Base-by-base conservation (phyloP, 2,797 vertebrate species). In the Gastrophryne carolinensis region DNA sequence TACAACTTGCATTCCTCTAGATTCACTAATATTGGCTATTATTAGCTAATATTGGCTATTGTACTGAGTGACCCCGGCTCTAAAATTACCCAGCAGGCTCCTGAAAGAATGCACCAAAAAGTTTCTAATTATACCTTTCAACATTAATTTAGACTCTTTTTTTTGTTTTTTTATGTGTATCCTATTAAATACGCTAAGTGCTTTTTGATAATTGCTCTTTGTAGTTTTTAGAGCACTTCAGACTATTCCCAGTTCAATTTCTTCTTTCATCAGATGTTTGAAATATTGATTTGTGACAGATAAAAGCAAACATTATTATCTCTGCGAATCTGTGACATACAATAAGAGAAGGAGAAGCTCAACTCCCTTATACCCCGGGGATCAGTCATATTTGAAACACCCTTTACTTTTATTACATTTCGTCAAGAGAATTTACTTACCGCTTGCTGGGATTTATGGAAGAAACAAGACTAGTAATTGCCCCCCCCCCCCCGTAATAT, bases 131-230 rank as follows among this genome's bases (percentile, higher is more conserved):
- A 95, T 89, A 89, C 88, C 87, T 87, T 86, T 80, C 87, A 92
- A 94, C 94, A 92, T 96, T 96, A 94, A 95, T 96, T 96, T 93
- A 93, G 93, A 93, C 92, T 96, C 97, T 98, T 97, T 97, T 98
- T 96, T 95, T 95, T 95, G 94, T 96, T 96, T 97, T 98, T 97
- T 97, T 98, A 96, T 95, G 95, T 95, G 94, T 96, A 94, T 96
- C 95, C 95, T 96, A 98, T 98, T 97, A 98, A 95, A 93, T 92
- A 89, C 93, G 95, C 96, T 97, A 98, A 98, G 97, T 98, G 96
- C 95, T 96, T 98, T 98, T 98, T 99, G 96, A 98, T 98, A 98
- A 99, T 98, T 98, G 96, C 96, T 94, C 97, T 98, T 98, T 98
- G 97, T 98, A 98, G 95, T 98, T 90, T 98, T 99, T 98, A 98